A percentile compares a stretch with the other conserved stretches of the same genome.
Evolutionary conservation across 2,113 vertebrate genomes (phyloP).

Genomic region (Epinephelus moara): DNA sequence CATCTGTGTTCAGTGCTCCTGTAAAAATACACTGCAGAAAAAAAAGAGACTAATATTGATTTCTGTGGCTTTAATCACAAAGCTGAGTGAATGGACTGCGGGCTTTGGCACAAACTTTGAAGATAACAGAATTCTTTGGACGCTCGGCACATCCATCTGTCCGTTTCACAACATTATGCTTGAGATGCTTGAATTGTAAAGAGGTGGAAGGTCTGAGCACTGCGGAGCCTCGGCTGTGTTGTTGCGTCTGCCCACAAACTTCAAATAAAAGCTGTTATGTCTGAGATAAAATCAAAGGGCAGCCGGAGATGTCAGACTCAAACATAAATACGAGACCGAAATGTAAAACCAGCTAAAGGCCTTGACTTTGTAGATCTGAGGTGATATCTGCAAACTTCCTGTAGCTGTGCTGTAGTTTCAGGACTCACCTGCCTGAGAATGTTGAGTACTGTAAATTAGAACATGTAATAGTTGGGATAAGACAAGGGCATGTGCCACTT

Average conservation of each 20-base stretch:
- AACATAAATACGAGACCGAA: slow-evolving; percentile 23
- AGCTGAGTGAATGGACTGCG: neutral
- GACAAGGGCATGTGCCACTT: slow-evolving; percentile 34
- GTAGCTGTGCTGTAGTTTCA: neutral
- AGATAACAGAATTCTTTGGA: slow-evolving; percentile 15
- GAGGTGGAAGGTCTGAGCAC: slow-evolving; percentile 49
- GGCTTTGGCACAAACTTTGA: neutral
- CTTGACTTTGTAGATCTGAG: no score
- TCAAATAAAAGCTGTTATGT: slow-evolving; percentile 67
- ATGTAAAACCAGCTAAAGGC: neutral
- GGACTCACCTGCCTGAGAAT: slow-evolving; percentile 15
- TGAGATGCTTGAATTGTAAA: slow-evolving; percentile 30
- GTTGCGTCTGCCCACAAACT: slow-evolving; percentile 52
- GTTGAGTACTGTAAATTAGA: slow-evolving; percentile 35
- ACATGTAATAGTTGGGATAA: slow-evolving; percentile 62
- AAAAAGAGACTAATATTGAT: neutral
- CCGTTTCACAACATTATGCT: slow-evolving; percentile 51
- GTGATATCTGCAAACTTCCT: neutral
- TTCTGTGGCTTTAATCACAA: neutral
- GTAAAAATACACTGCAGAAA: neutral
- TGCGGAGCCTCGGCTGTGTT: slow-evolving; percentile 27
- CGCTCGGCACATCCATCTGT: slow-evolving; percentile 28
- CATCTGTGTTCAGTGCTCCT: neutral
- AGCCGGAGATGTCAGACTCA: slow-evolving; percentile 12
- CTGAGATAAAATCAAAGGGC: slow-evolving; percentile 31